These are phyloP conservation scores for Rhopalosiphum padi DNA, from an alignment of 1,140 invertebrate species.

Conservation along the genomic window DNA sequence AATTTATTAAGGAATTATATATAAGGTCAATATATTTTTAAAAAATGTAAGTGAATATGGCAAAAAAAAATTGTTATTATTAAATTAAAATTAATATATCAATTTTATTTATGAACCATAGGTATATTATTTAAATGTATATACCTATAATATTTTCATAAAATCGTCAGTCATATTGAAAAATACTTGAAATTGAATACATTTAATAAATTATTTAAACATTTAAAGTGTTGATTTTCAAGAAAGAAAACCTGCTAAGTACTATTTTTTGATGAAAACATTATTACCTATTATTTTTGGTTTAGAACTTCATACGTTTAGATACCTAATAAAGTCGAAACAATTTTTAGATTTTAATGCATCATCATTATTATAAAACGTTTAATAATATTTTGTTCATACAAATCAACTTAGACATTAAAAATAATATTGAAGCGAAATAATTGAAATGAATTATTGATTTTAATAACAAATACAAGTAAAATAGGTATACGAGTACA, in stretches of 20 bases:
- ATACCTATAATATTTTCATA: not conserved
- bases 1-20: too few relatives aligned
- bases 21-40: too few relatives aligned
- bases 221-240: too few relatives aligned
- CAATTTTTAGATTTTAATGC: too few relatives aligned
- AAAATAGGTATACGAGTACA: too few relatives aligned
- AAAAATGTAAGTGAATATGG: too few relatives aligned
- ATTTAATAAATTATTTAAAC: not conserved
- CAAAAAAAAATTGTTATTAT: not conserved
- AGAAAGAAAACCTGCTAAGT: not conserved
- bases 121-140: not conserved
- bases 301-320: not conserved
- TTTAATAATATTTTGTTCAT: too few relatives aligned
- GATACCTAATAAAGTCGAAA: too few relatives aligned
- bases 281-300: not conserved
- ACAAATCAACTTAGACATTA: too few relatives aligned
- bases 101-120: not conserved
- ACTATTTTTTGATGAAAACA: not conserved
- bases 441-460: not conserved
- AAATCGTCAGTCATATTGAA: not conserved
- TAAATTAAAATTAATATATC: not conserved
- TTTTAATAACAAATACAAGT: not conserved
- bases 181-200: not conserved
- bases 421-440: not conserved
- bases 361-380: too few relatives aligned